Percentiles rank a stretch among this genome's conserved stretches.
phyloP scores from a whole-genome alignment of 1,140 invertebrate species.

The Rhizoglyphus robini region DNA sequence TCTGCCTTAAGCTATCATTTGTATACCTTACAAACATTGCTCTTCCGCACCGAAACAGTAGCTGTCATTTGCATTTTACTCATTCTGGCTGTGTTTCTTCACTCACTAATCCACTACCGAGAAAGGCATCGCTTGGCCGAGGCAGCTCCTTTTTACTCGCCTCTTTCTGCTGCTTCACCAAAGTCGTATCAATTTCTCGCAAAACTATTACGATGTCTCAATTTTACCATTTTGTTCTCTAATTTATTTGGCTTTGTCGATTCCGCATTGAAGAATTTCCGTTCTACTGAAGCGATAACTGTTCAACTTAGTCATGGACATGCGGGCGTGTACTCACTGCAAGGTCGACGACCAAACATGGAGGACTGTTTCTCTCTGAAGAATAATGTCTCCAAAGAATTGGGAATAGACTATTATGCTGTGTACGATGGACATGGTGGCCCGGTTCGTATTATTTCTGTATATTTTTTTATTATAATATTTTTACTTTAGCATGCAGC shows the following conservation, averaged over 20 bases:
- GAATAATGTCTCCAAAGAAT: slow-evolving; percentile 43
- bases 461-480: slow-evolving; percentile 9
- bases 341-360: slow-evolving; percentile 74
- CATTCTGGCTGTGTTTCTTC: not conserved
- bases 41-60: not conserved
- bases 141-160: not conserved
- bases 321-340: slow-evolving; percentile 70
- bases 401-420: slow-evolving; percentile 67
- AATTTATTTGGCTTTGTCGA: not conserved
- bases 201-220: not conserved
- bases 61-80: not conserved
- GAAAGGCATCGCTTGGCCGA: not conserved
- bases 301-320: slow-evolving; percentile 61
- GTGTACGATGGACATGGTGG: slow-evolving; percentile 91
- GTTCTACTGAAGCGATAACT: slow-evolving; percentile 42
- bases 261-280: not conserved
- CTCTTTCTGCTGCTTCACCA: not conserved
- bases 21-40: not conserved
- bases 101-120: not conserved
- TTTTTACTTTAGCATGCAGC: slow-evolving; percentile 17
- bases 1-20: not conserved
- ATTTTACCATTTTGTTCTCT: not conserved
- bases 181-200: not conserved
- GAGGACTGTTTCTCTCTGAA: slow-evolving; percentile 61
- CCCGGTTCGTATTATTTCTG: slow-evolving; percentile 43